phyloP scores from a whole-genome alignment of 2,888 invertebrate genomes.

The Oconnorella tubifera region DNA sequence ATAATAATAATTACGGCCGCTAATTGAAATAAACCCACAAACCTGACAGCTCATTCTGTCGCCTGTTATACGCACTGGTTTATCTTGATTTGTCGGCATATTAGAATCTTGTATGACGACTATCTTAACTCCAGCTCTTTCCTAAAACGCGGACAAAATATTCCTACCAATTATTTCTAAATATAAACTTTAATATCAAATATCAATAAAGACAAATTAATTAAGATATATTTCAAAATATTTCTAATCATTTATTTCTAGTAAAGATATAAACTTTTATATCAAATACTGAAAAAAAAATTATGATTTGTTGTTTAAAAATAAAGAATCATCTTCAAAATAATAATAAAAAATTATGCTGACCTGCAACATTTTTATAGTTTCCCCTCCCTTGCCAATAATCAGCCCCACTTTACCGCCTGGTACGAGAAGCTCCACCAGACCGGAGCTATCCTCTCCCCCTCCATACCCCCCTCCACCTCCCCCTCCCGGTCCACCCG shows the following conservation, averaged over 20 bases:
- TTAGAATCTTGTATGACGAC: slow-evolving; percentile 98
- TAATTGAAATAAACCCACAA: not conserved
- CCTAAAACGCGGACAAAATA: too few relatives aligned
- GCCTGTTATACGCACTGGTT: slow-evolving; percentile 90
- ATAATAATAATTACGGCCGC: too few relatives aligned
- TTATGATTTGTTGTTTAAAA: too few relatives aligned
- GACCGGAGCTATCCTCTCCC: slow-evolving; percentile 8
- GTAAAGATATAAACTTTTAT: too few relatives aligned
- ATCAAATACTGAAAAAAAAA: too few relatives aligned
- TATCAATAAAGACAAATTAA: too few relatives aligned
- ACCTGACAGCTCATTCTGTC: slow-evolving; percentile 60
- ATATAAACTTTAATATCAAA: too few relatives aligned
- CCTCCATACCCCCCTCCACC: not conserved
- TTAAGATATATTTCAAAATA: too few relatives aligned
- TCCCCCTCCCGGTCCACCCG: not conserved
- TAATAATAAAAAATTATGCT: not conserved
- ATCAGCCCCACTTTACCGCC: slow-evolving; percentile 96
- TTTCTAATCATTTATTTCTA: too few relatives aligned
- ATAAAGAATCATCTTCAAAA: too few relatives aligned
- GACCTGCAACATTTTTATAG: slow-evolving; percentile 77
- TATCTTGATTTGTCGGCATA: slow-evolving; percentile 78
- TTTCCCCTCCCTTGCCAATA: slow-evolving; percentile 98
- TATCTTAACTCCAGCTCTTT: slow-evolving; percentile 88
- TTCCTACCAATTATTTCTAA: too few relatives aligned
- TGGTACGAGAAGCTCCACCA: slow-evolving; percentile 86